Evolutionary conservation across 2,888 invertebrate species (phyloP), one percentile per base, ranked within the genome.

Genomic region (Netelia virgata): DNA sequence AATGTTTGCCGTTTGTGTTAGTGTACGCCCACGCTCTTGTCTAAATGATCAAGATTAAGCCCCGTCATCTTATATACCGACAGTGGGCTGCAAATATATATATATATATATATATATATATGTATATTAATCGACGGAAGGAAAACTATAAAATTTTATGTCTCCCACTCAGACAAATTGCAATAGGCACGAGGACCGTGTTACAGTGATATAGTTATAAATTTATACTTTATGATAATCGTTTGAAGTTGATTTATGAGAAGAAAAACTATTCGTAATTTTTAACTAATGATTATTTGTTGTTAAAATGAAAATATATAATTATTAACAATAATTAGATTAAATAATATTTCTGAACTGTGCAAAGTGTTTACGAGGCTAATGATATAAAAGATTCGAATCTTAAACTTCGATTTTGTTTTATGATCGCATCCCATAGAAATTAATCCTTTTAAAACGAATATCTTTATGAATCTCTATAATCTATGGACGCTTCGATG

Each of bases 11-110:
- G 64, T 72, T 41, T 36, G 14, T 18, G 75, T 57, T 43, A 5
- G 20, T 59, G 14, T 63, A 57, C 64, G 66, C 70, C 82, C 59
- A 70, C 82, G 76, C 59, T 59, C 70, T 64, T 18, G 53, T 28
- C 63, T 68, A 43, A 78, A 69, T 74, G 50, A 78, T 69, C 75
- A 70, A 79, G 59, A 75, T 68, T 64, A 75, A 80, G 64, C 41
- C 16, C 57, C 18, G 10, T 57, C 9, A 14, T 47, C 47, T 47
- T 47, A 47, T 47, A 47, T 57, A 57, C 57, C 16, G 18, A 57
- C 18, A 18, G 57, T 18, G 57, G 57, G 18, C 18, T 16, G n/a
- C 18, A 18, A 1, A 8, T 16, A 57, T 18, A 18, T 47, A 28
- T 28, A 28, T 28, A 28, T 28, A 28, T 28, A 6, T 36, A 6